Conservation (phyloP, 2,113 vertebrate species). For the Semnopithecus entellus region DNA sequence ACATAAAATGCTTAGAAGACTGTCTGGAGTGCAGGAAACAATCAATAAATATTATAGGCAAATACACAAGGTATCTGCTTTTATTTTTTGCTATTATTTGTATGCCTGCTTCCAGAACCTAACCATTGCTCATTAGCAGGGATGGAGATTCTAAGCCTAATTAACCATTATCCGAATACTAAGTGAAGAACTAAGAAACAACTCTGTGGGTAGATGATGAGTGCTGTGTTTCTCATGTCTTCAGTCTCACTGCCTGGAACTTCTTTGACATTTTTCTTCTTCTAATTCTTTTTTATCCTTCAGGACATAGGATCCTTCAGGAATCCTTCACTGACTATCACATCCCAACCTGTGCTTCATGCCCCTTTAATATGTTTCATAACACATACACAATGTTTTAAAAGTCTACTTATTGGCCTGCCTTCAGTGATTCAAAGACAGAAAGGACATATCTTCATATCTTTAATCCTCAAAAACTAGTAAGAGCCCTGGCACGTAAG, state of each 20-base stretch:
- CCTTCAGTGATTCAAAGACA: neutral
- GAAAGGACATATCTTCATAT: neutral
- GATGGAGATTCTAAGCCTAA: neutral
- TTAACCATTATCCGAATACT: neutral
- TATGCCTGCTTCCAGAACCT: neutral
- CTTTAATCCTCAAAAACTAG: constrained; percentile 16
- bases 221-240: neutral
- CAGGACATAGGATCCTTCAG: neutral
- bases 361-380: neutral
- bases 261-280: neutral
- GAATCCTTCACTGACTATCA: neutral
- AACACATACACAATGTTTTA: neutral
- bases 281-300: neutral
- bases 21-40: neutral
- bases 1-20: neutral
- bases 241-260: neutral
- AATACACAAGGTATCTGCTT: neutral
- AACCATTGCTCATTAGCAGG: neutral
- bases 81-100: neutral
- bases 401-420: neutral
- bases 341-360: neutral
- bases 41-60: neutral
- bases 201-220: neutral
- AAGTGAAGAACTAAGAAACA: neutral
- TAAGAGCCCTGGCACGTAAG: neutral